Conservation (phyloP, 2,888 invertebrate species). For the Labia minor region DNA sequence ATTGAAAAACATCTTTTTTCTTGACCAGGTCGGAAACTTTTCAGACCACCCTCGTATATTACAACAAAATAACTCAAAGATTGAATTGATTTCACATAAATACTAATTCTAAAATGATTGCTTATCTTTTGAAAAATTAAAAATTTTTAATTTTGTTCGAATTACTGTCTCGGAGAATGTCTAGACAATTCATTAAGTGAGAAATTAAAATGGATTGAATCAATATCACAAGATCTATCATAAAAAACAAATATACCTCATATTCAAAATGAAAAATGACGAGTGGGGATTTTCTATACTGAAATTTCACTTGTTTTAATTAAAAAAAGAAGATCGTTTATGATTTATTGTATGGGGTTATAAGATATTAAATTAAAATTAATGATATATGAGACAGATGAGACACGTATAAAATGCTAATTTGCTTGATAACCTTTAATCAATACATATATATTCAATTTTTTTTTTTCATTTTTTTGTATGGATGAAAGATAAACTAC, state of each 20-base stretch:
- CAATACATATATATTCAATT: too few species aligned
- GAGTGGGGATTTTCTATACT: background rate
- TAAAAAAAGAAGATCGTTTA: background rate
- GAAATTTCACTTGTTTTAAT: background rate
- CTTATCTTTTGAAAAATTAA: too few species aligned
- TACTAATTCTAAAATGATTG: too few species aligned
- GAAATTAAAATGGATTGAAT: background rate
- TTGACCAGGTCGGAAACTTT: too few species aligned
- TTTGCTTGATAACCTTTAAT: background rate
- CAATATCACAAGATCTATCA: too few species aligned
- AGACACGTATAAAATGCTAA: constrained; percentile 3
- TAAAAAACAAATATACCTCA: background rate
- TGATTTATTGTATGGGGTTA: background rate
- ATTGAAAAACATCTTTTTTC: too few species aligned
- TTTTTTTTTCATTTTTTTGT: background rate
- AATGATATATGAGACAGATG: background rate
- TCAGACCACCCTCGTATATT: too few species aligned
- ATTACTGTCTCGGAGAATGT: background rate
- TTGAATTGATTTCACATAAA: too few species aligned
- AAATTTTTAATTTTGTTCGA: too few species aligned
- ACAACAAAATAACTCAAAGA: too few species aligned
- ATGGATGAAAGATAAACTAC: too few species aligned
- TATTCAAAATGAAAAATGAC: background rate
- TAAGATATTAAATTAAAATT: background rate
- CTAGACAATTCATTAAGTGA: background rate